A percentile compares a stretch with the other conserved stretches of the same genome.
These are phyloP conservation scores for Gallinago paraguaiae DNA, from an alignment of 2,113 vertebrate genomes.

Conservation along the genomic window DNA sequence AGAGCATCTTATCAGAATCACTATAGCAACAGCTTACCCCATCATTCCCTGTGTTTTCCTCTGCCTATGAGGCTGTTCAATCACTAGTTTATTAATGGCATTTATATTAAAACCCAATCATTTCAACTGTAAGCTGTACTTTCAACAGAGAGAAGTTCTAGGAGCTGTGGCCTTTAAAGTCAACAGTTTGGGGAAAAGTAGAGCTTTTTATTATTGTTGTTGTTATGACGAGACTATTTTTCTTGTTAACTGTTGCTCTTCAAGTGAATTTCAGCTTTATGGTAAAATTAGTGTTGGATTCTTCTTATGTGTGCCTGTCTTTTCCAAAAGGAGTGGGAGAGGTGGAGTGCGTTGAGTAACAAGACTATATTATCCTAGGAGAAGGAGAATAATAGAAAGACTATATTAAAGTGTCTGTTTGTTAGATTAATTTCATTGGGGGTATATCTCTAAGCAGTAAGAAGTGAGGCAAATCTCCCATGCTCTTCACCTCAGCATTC, in stretches of 20 bases:
- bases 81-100: conserved; percentile 73
- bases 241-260: background rate
- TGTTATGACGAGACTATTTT: background rate
- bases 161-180: background rate
- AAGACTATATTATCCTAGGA: background rate
- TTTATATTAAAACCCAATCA: conserved; percentile 46
- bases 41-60: conserved; percentile 62
- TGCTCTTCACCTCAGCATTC: background rate
- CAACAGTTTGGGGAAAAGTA: background rate
- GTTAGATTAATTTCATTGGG: background rate
- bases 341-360: background rate
- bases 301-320: background rate
- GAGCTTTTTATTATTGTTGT: background rate
- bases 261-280: background rate
- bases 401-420: background rate
- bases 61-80: conserved; percentile 67
- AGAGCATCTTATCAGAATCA: conserved; percentile 69
- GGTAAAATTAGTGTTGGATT: background rate
- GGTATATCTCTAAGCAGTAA: background rate
- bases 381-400: background rate
- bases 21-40: conserved; percentile 80
- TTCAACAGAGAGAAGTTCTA: background rate
- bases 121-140: background rate
- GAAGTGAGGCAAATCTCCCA: background rate
- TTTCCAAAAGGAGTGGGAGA: background rate